Percentiles rank a stretch among this genome's conserved stretches.
phyloP scores from a whole-genome alignment of 2,888 invertebrate species.

The Hylaea fasciaria region DNA sequence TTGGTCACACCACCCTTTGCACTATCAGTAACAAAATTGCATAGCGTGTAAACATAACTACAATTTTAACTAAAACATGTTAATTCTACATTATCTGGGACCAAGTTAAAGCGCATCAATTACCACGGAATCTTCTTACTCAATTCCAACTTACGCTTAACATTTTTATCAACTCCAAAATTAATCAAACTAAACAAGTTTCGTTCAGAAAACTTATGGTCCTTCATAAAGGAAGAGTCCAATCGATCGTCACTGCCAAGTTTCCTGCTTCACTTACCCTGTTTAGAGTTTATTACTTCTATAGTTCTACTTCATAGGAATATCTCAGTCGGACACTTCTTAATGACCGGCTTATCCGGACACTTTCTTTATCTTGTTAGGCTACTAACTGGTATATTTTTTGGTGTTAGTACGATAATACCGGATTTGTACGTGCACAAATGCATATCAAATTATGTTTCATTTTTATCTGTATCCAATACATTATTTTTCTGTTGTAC shows the following conservation, averaged over 20 bases:
- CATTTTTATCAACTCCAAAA: background rate
- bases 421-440: no score
- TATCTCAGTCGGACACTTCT: slow-evolving; percentile 1
- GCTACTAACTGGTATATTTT: background rate
- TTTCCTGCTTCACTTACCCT: slow-evolving; percentile 26
- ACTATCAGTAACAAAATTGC: no score
- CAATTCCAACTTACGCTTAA: background rate
- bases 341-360: slow-evolving; percentile 1
- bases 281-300: slow-evolving; percentile 41
- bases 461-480: no score
- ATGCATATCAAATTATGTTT: no score
- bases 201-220: slow-evolving; percentile 4
- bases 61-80: no score
- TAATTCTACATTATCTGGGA: no score
- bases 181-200: slow-evolving; percentile 10
- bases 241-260: slow-evolving; percentile 13
- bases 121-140: no score
- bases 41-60: no score
- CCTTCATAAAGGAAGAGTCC: slow-evolving; percentile 3
- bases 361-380: slow-evolving; percentile 2
- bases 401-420: no score
- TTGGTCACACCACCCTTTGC: no score
- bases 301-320: slow-evolving; percentile 9
- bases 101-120: no score
- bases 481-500: no score